These are phyloP conservation scores for Spondyliosoma cantharus DNA, from an alignment of 2,797 vertebrate species.

Conservation along the genomic window DNA sequence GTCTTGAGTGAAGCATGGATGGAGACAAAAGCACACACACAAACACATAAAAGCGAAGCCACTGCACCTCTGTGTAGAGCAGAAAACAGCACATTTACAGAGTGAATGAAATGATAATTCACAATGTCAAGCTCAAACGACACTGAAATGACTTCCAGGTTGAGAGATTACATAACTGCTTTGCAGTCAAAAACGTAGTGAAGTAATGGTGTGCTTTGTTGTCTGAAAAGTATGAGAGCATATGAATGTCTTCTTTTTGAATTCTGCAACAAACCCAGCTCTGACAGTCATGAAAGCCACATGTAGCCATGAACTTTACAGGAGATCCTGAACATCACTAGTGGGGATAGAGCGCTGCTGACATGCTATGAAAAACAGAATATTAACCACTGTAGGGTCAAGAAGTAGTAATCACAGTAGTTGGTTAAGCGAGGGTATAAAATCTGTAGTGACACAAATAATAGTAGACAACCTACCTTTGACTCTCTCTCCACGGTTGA, in stretches of 20 bases:
- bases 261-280: slow-evolving; percentile 39
- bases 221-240: slow-evolving; percentile 30
- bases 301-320: slow-evolving; percentile 38
- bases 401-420: slow-evolving; percentile 11
- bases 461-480: slow-evolving; percentile 86
- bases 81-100: slow-evolving; percentile 68
- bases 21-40: slow-evolving; percentile 85
- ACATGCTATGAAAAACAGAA: slow-evolving; percentile 30
- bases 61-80: slow-evolving; percentile 54
- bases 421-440: slow-evolving; percentile 2
- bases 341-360: not conserved
- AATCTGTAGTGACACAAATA: not conserved
- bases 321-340: slow-evolving; percentile 16
- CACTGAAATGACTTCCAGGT: slow-evolving; percentile 56
- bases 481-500: slow-evolving; percentile 95
- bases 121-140: slow-evolving; percentile 52
- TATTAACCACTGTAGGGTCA: slow-evolving; percentile 15
- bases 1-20: slow-evolving; percentile 88
- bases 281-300: slow-evolving; percentile 39
- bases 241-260: slow-evolving; percentile 20
- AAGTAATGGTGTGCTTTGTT: slow-evolving; percentile 39
- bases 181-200: slow-evolving; percentile 40
- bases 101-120: slow-evolving; percentile 61
- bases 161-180: slow-evolving; percentile 49
- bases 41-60: slow-evolving; percentile 74